A percentile compares a stretch with the other conserved stretches of the same genome.
phyloP scores from a whole-genome alignment of 2,113 vertebrate species.

The Ailuropoda melanoleuca region DNA sequence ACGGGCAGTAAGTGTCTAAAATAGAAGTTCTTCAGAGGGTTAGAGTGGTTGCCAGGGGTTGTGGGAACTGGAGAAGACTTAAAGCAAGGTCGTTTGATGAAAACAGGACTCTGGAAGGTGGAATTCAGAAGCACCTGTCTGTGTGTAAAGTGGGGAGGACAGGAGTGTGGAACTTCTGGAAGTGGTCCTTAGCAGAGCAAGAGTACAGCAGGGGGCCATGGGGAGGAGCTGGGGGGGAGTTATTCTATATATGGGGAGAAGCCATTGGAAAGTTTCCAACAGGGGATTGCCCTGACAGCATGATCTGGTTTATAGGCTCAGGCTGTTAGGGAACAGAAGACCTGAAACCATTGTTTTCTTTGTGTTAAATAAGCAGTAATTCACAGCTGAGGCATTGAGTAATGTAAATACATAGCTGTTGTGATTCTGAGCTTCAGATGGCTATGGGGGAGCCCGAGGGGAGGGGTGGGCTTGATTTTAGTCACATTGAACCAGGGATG shows the following conservation, averaged over 20 bases:
- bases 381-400: background rate
- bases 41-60: background rate
- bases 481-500: background rate
- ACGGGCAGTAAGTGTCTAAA: background rate
- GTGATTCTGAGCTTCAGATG: background rate
- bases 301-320: background rate
- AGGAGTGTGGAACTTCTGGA: rapidly evolving
- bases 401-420: background rate
- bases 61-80: too few relatives aligned
- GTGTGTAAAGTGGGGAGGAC: background rate
- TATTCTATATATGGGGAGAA: background rate
- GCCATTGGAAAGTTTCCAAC: background rate
- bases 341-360: background rate
- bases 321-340: background rate
- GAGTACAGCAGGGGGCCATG: background rate
- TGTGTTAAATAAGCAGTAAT: background rate
- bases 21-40: background rate
- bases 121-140: background rate
- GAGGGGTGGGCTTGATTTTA: background rate
- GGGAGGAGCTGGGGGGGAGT: background rate
- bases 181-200: background rate
- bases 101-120: background rate
- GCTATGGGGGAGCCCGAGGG: background rate
- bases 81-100: rapidly evolving
- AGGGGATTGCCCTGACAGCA: background rate